Base-by-base conservation (phyloP, 2,113 vertebrate species). In the Halichoerus grypus region DNA sequence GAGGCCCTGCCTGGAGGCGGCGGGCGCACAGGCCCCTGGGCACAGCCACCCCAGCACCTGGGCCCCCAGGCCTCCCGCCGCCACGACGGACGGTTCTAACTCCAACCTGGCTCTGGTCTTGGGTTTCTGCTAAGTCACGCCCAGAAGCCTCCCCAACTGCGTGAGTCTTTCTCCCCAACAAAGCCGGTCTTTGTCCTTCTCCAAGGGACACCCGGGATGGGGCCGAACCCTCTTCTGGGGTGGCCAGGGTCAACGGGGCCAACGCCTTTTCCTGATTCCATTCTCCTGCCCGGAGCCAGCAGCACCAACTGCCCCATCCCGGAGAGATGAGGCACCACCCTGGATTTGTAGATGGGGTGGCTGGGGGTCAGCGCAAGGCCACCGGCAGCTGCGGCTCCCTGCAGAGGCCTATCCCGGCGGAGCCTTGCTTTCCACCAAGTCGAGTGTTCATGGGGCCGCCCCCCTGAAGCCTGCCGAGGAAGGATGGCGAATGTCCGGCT, bases 111-210 rank as follows among this genome's bases (percentile, higher is more conserved):
- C 31, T 36, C 31, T 11, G 65, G 39, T 83, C 79, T 87, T 59
- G 63, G 80, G 46, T 93, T 96, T 92, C 97, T 87, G 89, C 87
- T 49, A 22, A 46, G 89, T 90, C 87, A 69, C 1, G 10, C 49
- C 61, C 5, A 31, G 83, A 13, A 39, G 76, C 81, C 77, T 77
- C 76, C 80, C 76, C 6, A 2, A 4, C 26, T 4, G 19, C 3
- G 6, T 14, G 36, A 4, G 18, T 31, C 49, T 61, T 53, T n/a
- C 19, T 69, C 92, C 72, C 74, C 88, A 57, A 97, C 97, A 98
- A 96, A 97, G 95, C 72, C 7, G 3, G 49, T 5, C 90, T 97
- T 97, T 96, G 94, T 98, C 80, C 79, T 91, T 21, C 39, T 24
- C 49, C 0, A 28, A 22, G 65, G 71, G 67, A 3, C 5, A 1